These are phyloP conservation scores for Calycopis cecrops DNA, from an alignment of 1,140 invertebrate species.

Conservation along the genomic window DNA sequence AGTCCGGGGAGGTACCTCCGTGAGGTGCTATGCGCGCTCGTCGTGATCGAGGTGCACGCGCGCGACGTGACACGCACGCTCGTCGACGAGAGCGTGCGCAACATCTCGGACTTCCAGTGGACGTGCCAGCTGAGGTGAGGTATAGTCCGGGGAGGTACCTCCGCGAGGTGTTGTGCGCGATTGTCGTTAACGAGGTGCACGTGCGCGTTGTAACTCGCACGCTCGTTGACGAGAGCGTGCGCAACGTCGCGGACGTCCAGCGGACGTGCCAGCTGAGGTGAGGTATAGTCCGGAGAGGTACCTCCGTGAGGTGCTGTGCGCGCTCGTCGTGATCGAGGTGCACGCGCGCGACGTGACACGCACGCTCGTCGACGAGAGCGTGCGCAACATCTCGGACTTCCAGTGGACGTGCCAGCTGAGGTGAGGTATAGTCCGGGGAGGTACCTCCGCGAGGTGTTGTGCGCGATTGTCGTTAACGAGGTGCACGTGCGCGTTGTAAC, in stretches of 20 bases:
- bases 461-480: too few species aligned
- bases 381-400: constrained; percentile 82
- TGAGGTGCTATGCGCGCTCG: constrained; percentile 86
- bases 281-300: constrained; percentile 77
- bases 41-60: constrained; percentile 91
- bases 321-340: constrained; percentile 90
- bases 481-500: constrained; percentile 84
- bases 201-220: constrained; percentile 88
- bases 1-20: constrained; percentile 75
- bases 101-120: constrained; percentile 87
- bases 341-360: constrained; percentile 91
- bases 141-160: constrained; percentile 84
- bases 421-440: constrained; percentile 36
- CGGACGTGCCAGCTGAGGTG: constrained; percentile 89
- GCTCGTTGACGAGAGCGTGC: constrained; percentile 78
- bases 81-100: constrained; percentile 77
- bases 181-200: constrained; percentile 92
- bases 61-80: constrained; percentile 88
- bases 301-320: constrained; percentile 83
- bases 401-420: constrained; percentile 88
- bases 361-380: constrained; percentile 78
- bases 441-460: too few species aligned
- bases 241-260: constrained; percentile 83
- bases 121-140: constrained; percentile 86
- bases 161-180: constrained; percentile 85